These are phyloP conservation scores for Neocrepidodera transversa DNA, from an alignment of 2,888 invertebrate genomes.

Conservation along the genomic window DNA sequence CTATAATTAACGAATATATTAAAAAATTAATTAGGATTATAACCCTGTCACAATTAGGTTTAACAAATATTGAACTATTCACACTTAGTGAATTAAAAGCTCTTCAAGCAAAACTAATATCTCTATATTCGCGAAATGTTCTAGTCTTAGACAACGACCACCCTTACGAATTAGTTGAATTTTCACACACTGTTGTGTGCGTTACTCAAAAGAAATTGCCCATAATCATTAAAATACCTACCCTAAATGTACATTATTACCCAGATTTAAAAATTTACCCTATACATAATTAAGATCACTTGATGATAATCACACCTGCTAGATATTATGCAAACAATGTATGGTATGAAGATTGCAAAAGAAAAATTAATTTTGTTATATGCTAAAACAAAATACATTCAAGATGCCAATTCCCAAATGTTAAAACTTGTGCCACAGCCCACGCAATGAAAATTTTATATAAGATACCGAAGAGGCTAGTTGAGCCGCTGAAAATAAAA, in stretches of 20 bases:
- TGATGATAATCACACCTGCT: constrained; percentile 4
- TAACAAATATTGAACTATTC: constrained; percentile 6
- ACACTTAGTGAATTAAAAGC: background rate
- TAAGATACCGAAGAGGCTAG: background rate
- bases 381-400: background rate
- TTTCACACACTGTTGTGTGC: too few relatives aligned
- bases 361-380: background rate
- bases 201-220: background rate
- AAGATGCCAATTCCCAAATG: constrained; percentile 3
- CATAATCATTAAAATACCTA: constrained; percentile 1
- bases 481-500: background rate
- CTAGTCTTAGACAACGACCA: too few relatives aligned
- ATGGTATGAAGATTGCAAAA: background rate
- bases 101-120: background rate
- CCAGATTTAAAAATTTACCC: background rate
- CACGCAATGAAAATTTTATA: background rate
- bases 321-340: background rate
- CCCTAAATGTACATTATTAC: background rate
- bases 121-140: background rate
- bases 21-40: constrained; percentile 2
- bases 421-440: constrained; percentile 1
- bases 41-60: background rate
- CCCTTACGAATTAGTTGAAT: too few relatives aligned
- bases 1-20: background rate
- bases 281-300: constrained; percentile 6